Percentiles rank a stretch among this genome's conserved stretches.
phyloP scores from a whole-genome alignment of 2,113 vertebrate genomes.

The Oceanodroma tethys region DNA sequence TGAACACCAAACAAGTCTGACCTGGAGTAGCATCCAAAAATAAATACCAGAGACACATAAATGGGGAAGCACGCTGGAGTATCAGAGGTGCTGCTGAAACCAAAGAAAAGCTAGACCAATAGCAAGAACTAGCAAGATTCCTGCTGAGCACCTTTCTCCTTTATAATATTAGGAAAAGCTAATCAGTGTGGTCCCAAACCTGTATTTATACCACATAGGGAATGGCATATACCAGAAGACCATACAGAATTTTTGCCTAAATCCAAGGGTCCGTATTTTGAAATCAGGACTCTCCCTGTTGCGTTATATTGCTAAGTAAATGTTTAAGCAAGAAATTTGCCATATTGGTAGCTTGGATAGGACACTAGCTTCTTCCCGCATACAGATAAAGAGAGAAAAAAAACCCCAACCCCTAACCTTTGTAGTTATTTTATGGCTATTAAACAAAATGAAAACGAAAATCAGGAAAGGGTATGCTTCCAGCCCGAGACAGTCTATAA shows the following conservation, averaged over 20 bases:
- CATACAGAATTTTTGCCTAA: neutral
- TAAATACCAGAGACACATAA: neutral
- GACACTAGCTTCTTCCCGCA: neutral
- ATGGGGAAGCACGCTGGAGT: accelerated
- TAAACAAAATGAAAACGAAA: neutral
- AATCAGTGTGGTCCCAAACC: neutral
- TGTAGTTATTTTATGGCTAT: neutral
- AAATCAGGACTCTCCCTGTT: neutral
- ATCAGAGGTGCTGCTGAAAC: neutral
- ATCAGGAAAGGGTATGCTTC: neutral
- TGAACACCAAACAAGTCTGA: neutral
- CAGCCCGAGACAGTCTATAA: neutral
- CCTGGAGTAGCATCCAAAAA: neutral
- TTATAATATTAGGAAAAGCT: neutral
- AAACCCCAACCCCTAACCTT: neutral
- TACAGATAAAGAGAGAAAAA: accelerated
- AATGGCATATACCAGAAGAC: neutral
- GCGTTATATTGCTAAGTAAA: neutral
- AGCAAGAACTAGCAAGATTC: neutral
- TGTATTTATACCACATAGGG: accelerated
- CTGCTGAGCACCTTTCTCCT: neutral
- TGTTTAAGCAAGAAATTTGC: neutral
- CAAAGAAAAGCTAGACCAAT: neutral
- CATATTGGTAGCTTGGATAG: neutral
- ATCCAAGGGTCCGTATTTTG: neutral